Percentiles rank a stretch among this genome's conserved stretches.
Conservation (phyloP, 2,797 vertebrate species). For the Lacerta bilineata region DNA sequence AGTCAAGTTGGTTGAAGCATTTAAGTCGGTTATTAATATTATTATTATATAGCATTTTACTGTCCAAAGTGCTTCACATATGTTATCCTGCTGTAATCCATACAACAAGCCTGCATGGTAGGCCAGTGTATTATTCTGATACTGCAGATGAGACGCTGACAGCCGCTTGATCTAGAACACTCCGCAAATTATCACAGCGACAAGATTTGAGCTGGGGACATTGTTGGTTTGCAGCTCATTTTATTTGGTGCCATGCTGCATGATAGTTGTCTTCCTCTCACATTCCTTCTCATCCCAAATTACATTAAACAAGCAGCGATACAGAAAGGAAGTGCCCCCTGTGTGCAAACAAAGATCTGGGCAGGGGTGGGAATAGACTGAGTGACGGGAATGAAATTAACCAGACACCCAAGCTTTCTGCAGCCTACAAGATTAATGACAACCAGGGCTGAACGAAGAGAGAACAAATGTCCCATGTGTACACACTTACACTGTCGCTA, state of each 20-base stretch:
- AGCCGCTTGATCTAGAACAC: not conserved
- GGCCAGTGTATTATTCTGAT: too few species aligned
- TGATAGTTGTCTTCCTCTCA: too few species aligned
- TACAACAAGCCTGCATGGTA: not conserved
- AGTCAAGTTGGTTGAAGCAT: conserved; percentile 22
- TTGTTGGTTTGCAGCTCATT: not conserved
- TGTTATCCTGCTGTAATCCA: not conserved
- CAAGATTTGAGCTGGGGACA: not conserved
- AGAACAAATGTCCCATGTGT: not conserved
- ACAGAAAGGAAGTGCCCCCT: not conserved
- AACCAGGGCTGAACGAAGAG: not conserved
- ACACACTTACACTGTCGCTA: not conserved
- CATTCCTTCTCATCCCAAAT: not conserved
- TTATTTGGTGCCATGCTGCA: not conserved
- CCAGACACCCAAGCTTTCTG: not conserved
- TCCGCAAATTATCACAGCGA: too few species aligned
- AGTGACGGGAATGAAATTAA: not conserved
- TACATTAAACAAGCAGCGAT: too few species aligned
- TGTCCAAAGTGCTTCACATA: not conserved
- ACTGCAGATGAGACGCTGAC: not conserved
- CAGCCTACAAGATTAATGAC: not conserved
- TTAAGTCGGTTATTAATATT: not conserved
- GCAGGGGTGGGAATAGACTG: not conserved
- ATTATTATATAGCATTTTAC: too few species aligned
- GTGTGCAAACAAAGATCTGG: not conserved